Evolutionary conservation across 2,888 invertebrate species (phyloP), one percentile per base, ranked within the genome.

Genomic region (Leptinotarsa rubiginosa): DNA sequence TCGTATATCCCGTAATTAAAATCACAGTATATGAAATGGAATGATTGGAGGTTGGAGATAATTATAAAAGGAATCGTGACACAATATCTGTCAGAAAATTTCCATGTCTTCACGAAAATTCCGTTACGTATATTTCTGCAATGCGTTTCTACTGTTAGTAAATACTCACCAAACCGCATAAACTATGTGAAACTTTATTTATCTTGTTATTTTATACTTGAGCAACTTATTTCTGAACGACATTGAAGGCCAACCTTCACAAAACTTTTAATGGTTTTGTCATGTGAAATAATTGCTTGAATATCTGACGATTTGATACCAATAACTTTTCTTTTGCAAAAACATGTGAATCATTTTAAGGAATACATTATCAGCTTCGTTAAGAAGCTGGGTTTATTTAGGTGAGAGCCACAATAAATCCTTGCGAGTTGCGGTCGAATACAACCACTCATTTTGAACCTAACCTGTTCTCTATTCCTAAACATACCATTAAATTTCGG

Each of bases 121-220:
- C 49, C 25, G 66, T 5, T 12, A 68, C 52, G n/a, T 25, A 1
- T n/a, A 47, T 22, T 68, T 54, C 54, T 41, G 13, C 67, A 67
- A 67, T 22, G 67, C 25, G 41, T 54, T 54, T 54, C 41, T 54
- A 68, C 20, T 54, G 15, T 54, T 54, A 49, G 68, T 47, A 31
- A 68, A 68, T 54, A 31, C 41, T 68, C n/a, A 62, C n/a, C 62
- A 52, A 68, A 68, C 68, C 68, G 68, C 41, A 54, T 49, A 50
- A 49, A 49, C 54, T 52, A 18, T 31, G 41, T 41, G 68, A 25
- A 52, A 68, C 56, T 68, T 41, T 62, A 62, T 62, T 31, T 62
- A 62, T 41, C 41, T 41, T 41, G 41, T 16, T 62, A 62, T 62
- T 62, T 62, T 62, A 62, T 62, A 62, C 62, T 62, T 62, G 62